phyloP scores from a whole-genome alignment of 2,113 vertebrate genomes.

The Dasyurus viverrinus region DNA sequence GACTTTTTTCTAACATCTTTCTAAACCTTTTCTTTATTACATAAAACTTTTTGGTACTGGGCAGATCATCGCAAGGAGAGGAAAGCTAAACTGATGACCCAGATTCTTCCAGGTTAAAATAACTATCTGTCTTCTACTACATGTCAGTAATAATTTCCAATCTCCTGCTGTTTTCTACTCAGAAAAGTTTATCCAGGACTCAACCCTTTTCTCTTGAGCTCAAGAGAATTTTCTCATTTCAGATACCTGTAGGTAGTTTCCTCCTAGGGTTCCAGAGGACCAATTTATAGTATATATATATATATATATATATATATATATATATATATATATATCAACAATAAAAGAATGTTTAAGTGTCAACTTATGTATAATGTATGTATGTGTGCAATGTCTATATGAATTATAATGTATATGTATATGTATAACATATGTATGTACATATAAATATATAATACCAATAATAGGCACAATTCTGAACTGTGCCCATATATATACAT shows the following conservation, averaged over 20 bases:
- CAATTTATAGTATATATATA: too few species aligned
- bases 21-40: neutral
- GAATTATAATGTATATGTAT: too few species aligned
- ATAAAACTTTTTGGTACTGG: neutral
- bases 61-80: neutral
- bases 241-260: neutral
- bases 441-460: neutral
- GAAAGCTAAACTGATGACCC: neutral
- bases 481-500: neutral
- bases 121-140: neutral
- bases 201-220: neutral
- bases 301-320: neutral
- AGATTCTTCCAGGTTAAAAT: neutral
- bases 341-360: neutral
- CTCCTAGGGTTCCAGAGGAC: neutral
- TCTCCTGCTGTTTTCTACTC: neutral
- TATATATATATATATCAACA: neutral
- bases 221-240: neutral
- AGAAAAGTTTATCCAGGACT: neutral
- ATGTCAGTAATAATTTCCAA: neutral
- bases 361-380: neutral
- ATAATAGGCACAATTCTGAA: neutral
- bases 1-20: neutral
- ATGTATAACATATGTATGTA: neutral
- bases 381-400: too few species aligned